Evolutionary conservation across 2,113 vertebrate genomes (phyloP).

Genomic region (Spilogale gracilis): DNA sequence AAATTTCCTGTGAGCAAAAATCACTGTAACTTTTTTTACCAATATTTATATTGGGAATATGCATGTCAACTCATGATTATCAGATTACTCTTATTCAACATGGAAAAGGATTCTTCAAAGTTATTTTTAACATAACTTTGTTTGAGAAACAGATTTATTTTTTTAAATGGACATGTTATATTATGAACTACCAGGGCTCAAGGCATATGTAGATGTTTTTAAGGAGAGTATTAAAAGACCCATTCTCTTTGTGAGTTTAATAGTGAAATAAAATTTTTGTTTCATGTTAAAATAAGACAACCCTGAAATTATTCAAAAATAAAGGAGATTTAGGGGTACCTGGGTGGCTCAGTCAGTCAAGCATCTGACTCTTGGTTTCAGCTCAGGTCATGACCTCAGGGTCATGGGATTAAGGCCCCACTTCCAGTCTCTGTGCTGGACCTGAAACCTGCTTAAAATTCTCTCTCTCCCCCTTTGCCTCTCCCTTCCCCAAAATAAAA

Average conservation of each 20-base stretch:
- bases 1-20: background rate
- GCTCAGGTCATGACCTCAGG: background rate
- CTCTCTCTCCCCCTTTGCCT: background rate
- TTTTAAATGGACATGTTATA: background rate
- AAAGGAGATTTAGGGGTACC: background rate
- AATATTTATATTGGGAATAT: background rate
- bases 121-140: background rate
- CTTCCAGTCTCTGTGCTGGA: background rate
- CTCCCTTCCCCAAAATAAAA: background rate
- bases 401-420: background rate
- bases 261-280: background rate
- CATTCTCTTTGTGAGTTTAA: background rate
- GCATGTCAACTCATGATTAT: background rate
- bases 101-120: background rate
- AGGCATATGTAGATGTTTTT: background rate
- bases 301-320: background rate
- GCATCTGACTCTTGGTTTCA: background rate
- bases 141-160: background rate
- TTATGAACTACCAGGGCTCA: background rate
- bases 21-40: background rate
- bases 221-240: background rate
- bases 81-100: background rate
- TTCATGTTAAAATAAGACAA: background rate
- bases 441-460: background rate
- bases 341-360: background rate